Evolutionary conservation across 1,140 invertebrate genomes (phyloP), one percentile per base, ranked within the genome.

Genomic region (Drosophila asahinai): DNA sequence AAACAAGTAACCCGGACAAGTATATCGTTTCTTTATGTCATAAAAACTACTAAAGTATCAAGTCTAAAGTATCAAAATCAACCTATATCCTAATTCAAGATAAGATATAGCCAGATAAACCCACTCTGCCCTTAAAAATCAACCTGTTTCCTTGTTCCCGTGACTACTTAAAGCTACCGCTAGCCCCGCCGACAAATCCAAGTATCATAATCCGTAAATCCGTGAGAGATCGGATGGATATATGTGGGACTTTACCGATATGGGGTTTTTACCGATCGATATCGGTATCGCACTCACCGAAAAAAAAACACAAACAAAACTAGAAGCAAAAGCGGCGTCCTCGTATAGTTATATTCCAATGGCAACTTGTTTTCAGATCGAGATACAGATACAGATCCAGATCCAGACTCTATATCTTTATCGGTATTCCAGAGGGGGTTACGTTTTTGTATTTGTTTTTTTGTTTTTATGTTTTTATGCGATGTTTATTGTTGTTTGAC

Each of bases 251-350:
- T n/a, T 22, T 9, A 51, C 14, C 27, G 22, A 42, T 49, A 52
- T 30, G 43, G 43, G 42, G 38, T 36, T 40, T 45, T 9, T n/a
- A 65, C 40, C 63, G 67, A 55, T 54, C 66, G 45, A 17, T 52
- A 36, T 67, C 38, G 45, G 22, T 22, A 43, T 48, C 55, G 61
- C 82, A 84, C 81, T 84, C 82, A 84, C 81, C 82, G 60, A 84
- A 84, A 84, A 83, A 86, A 84, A 83, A 75, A 81, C 77, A 76
- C 80, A 79, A 79, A 74, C 65, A 78, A 65, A 63, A 66, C 66
- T 59, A 63, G 72, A 75, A 64, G 49, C 71, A 55, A 71, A 71
- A 68, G 36, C 49, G 67, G 9, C 52, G 66, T 49, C 19, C 55
- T 19, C 25, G 30, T 52, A 17, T 40, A 57, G 54, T 57, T 57